Base-by-base conservation (phyloP, 2,888 invertebrate genomes). In the Ormyrus thymus region DNA sequence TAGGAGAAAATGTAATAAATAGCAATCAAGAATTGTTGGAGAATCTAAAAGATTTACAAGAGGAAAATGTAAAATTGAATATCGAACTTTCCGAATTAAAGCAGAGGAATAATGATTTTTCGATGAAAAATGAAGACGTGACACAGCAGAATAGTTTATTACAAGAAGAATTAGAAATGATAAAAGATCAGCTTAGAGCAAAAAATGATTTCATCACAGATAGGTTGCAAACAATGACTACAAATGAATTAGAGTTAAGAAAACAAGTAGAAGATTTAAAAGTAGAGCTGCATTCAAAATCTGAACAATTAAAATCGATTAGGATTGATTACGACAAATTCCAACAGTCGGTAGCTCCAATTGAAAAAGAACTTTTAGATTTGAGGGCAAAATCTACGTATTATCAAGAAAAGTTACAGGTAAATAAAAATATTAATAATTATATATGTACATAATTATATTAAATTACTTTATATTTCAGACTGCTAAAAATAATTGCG, bases 201-300 rank as follows among this genome's bases (percentile, higher is more conserved):
- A 90, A 90, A 68, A 89, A 88, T 59, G 85, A 87, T 29, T 90
- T 87, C 56, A 90, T 90, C 61, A 87, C 87, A 3, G 86, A 88
- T 43, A 84, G 86, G 13, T 75, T 90, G 8, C 89, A 88, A 56
- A 81, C 85, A 0, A 88, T 89, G 86, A 88, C 88, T 1, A 83
- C 83, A 0, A 84, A 86, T 1, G 90, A 90, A 68, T 76, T 88
- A 6, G 85, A 84, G 10, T 81, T 88, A 68, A 87, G 87, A 43
- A 88, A 85, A n/a, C 86, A 88, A 77, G 83, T 88, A 55, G 90
- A 90, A 53, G 89, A 89, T 64, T 51, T 88, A 58, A 84, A 84
- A 45, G 83, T 89, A 1, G 89, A 89, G 29, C 78, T 90, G 10
- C 87, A 86, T 71, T 87, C 87, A 0, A 90, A 90, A 72, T 86